phyloP scores from a whole-genome alignment of 2,888 invertebrate genomes.

The Myopa testacea region DNA sequence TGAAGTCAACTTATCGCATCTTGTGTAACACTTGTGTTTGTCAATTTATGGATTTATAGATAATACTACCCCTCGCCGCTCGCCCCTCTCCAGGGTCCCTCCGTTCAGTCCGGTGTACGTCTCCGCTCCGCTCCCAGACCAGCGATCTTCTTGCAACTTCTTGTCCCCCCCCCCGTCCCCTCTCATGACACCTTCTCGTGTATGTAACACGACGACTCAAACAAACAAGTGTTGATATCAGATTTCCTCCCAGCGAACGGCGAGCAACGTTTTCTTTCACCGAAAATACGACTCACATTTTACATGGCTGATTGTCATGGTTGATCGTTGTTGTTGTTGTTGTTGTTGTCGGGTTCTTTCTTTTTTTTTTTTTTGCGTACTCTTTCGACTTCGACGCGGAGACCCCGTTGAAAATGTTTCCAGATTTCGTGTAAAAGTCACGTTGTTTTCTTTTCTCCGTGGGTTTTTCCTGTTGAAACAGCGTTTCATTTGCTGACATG shows the following conservation, averaged over 20 bases:
- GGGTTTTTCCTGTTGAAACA: background rate
- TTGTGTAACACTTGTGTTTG: slow-evolving; percentile 46
- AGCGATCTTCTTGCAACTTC: background rate
- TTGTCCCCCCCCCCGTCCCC: background rate
- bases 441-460: slow-evolving; percentile 19
- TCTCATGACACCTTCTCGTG: background rate
- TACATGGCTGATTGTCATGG: background rate
- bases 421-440: slow-evolving; percentile 35
- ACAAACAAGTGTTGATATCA: slow-evolving; percentile 31
- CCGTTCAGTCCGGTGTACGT: no score
- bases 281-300: background rate
- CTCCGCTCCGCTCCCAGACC: no score
- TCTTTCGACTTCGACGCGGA: background rate
- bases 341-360: no score
- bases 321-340: background rate
- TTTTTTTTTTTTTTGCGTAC: background rate
- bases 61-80: background rate
- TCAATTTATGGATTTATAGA: slow-evolving; percentile 5
- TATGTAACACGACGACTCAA: slow-evolving; percentile 21
- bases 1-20: background rate
- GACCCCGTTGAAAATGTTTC: background rate
- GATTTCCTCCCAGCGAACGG: slow-evolving; percentile 23
- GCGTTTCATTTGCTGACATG: background rate
- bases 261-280: background rate
- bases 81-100: no score